Base-by-base conservation (phyloP, 1,140 invertebrate species). In the Drosophila busckii region DNA sequence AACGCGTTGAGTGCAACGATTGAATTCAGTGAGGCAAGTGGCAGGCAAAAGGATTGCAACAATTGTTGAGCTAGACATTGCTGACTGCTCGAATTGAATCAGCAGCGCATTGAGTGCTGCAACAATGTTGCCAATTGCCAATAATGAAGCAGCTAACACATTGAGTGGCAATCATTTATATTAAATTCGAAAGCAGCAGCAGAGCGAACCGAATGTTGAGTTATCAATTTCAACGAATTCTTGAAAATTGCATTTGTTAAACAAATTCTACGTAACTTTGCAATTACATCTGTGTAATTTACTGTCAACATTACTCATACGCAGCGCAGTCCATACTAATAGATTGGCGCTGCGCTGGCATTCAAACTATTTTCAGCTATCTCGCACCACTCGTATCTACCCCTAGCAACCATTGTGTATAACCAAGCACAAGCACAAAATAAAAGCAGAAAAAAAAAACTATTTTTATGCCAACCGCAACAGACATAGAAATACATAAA, bases 381-480 rank as follows among this genome's bases (percentile, higher is more conserved):
- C 29, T 42, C 42, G 7, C 10, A 16, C 3, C 15, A 34, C 7
- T 42, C 25, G 29, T 64, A 56, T 64, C 45, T 60, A 70, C 73
- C 66, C 75, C 64, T 80, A 80, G 73, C 73, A 80, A 80, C 73
- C 66, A 64, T 58, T 82, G n/a, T n/a, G 52, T 41, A 10, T 28
- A 44, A 53, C 58, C 50, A 56, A 59, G 40, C 50, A 53, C 49
- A 75, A 44, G 35, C 25, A 46, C 44, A 41, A 37, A 62, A 40
- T 26, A 26, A 49, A 28, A 19, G 8, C 7, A 28, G 26, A 13
- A 40, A 9, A 23, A 28, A 34, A 20, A 65, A 80, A 80, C 73
- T 80, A 80, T 80, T 82, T 80, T 73, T 80, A 82, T 58, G 69
- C 70, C 68, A 70, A 58, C 50, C 44, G 62, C 62, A 58, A 66